phyloP scores from a whole-genome alignment of 2,113 vertebrate genomes.

The Paracanthobrama guichenoti region DNA sequence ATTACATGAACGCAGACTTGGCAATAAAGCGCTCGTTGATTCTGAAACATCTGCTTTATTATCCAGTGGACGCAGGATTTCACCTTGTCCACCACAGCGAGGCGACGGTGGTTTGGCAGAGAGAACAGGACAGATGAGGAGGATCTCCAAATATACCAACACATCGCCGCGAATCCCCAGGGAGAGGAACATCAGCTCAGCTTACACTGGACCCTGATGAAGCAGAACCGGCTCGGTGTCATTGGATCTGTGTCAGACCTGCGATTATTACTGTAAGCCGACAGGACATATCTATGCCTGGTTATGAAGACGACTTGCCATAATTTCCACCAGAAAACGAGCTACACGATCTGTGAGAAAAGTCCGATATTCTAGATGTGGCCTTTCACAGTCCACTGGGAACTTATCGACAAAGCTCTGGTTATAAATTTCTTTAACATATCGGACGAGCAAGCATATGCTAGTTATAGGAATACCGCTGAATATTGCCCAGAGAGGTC shows the following conservation, averaged over 20 bases:
- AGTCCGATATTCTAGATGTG: background rate
- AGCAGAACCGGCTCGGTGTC: background rate
- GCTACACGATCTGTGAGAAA: background rate
- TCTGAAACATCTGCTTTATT: background rate
- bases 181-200: background rate
- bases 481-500: constrained; percentile 73
- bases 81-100: background rate
- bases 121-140: background rate
- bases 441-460: constrained; percentile 73
- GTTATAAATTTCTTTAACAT: constrained; percentile 75
- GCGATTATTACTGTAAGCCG: too few relatives aligned
- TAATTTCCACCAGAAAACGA: background rate
- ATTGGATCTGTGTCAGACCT: background rate
- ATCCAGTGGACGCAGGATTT: background rate
- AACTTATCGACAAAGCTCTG: constrained; percentile 44
- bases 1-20: too few relatives aligned
- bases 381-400: background rate
- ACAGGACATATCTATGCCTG: too few relatives aligned
- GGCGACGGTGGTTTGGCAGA: background rate
- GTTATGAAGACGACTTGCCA: background rate
- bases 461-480: constrained; percentile 78
- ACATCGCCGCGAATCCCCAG: background rate
- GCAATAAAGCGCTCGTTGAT: too few relatives aligned
- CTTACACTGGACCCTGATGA: background rate
- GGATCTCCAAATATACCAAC: background rate